Evolutionary conservation across 2,888 invertebrate species (phyloP).

Genomic region (Coleophora deauratella): DNA sequence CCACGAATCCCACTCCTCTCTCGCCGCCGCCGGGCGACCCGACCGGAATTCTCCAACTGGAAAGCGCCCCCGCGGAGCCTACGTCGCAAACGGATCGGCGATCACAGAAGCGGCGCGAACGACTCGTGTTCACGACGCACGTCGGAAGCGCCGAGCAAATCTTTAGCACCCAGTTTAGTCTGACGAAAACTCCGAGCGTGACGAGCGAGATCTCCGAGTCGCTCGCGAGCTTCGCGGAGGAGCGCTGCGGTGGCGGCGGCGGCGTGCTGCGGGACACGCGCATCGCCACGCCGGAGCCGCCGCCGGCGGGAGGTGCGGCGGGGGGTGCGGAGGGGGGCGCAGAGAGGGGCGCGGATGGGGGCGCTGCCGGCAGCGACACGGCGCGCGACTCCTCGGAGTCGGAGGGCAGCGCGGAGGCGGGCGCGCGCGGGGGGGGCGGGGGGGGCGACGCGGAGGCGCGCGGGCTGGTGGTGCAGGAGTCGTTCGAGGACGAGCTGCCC

Average conservation of each 20-base stretch:
- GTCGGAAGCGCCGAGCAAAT: constrained; percentile 81
- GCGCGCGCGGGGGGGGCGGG: constrained; percentile 54
- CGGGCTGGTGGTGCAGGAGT: constrained; percentile 84
- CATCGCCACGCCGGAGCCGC: constrained; percentile 8
- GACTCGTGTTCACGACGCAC: constrained; percentile 79
- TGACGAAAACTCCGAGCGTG: constrained; percentile 77
- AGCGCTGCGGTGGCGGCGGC: constrained; percentile 28
- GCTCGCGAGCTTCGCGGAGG: constrained; percentile 70
- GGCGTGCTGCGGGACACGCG: constrained; percentile 11
- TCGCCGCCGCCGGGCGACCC: constrained; percentile 5
- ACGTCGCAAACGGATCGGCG: constrained; percentile 11
- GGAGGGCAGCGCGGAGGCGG: constrained; percentile 78
- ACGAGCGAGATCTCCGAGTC: constrained; percentile 75
- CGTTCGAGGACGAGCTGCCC: constrained; percentile 89
- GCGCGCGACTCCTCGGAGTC: constrained; percentile 79
- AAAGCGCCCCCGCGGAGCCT: neutral
- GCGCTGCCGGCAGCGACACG: constrained; percentile 17
- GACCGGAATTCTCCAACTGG: no score
- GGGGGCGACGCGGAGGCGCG: constrained; percentile 78
- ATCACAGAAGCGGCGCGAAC: constrained; percentile 38
- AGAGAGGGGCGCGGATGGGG: constrained; percentile 21
- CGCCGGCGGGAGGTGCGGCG: constrained; percentile 9
- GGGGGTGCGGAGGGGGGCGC: constrained; percentile 15
- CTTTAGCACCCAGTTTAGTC: constrained; percentile 78
- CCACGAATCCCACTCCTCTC: constrained; percentile 3